Evolutionary conservation across 2,797 vertebrate species (phyloP), one percentile per base, ranked within the genome.

Genomic region (Coccyzus lansbergi): DNA sequence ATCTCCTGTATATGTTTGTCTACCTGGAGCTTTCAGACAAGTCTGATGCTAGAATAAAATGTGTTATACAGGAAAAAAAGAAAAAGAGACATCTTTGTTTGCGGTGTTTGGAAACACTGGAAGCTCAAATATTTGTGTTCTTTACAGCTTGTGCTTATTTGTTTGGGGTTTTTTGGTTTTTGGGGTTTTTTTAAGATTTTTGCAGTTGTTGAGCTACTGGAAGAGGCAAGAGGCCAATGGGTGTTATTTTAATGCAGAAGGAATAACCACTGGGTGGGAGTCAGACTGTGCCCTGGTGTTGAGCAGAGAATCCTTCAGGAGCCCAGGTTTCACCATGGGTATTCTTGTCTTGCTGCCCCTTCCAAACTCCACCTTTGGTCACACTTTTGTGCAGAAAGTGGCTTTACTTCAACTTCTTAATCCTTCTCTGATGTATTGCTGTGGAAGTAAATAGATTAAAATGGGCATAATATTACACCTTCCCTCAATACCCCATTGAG

Each of bases 401-500:
- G 40, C 24, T 89, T 63, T 67, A 29, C 71, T 90, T 88, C 68
- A 49, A 70, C 92, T 76, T 93, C 31, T 68, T 72, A 65, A 76
- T 83, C 69, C 9, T 38, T 38, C 29, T 90, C 55, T 40, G 51
- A 40, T 71, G 56, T 79, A 90, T 56, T 64, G 60, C 83, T 52
- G 25, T 87, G 38, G 51, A 60, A 16, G 20, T 83, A 81, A 71
- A 63, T 34, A 59, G 60, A 76, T 85, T 74, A 62, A 56, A 64
- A 70, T 31, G 14, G 44, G 44, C 28, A 2, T 44, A 63, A n/a
- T n/a, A n/a, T 69, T 71, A 20, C 22, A 24, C 31, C 22, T 82
- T 76, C 38, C 55, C 25, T 77, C 68, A 25, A 7, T 21, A 49
- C 69, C 38, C 28, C 2, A 1, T 36, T 53, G 33, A 0, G 4